Evolutionary conservation across 2,113 vertebrate genomes (phyloP).

Genomic region (Macroglossus sobrinus): DNA sequence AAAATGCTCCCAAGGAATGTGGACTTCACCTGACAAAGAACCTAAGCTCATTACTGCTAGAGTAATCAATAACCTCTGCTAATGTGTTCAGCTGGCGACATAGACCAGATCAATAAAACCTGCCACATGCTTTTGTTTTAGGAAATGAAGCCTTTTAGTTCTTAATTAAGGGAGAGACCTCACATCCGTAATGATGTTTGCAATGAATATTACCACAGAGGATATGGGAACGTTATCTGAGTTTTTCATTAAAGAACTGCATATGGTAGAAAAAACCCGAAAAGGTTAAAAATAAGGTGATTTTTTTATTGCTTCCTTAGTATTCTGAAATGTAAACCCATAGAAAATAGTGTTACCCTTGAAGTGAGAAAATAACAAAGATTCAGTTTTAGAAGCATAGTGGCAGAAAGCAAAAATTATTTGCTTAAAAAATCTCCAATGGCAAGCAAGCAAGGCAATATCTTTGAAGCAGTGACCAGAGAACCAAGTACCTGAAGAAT

Average conservation of each 20-base stretch:
- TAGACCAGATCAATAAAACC: slow-evolving; percentile 84
- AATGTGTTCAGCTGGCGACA: slow-evolving; percentile 86
- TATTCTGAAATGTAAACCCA: neutral
- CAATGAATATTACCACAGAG: slow-evolving; percentile 77
- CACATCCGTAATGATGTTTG: slow-evolving; percentile 84
- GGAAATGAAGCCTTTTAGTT: slow-evolving; percentile 88
- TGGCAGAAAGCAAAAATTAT: neutral
- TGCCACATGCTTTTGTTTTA: slow-evolving; percentile 87
- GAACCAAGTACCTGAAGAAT: neutral
- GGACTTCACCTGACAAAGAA: slow-evolving; percentile 76
- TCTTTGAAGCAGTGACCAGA: neutral
- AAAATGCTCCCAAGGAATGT: slow-evolving; percentile 62
- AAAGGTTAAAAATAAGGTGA: slow-evolving; percentile 40
- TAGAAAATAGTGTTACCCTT: neutral
- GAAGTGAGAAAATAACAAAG: neutral
- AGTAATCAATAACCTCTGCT: slow-evolving; percentile 83
- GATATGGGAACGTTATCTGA: slow-evolving; percentile 67
- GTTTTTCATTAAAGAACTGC: slow-evolving; percentile 71
- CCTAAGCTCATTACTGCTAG: slow-evolving; percentile 77
- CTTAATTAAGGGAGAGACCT: slow-evolving; percentile 87
- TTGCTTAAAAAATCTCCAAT: neutral
- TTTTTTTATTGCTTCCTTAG: neutral
- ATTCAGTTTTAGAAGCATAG: neutral
- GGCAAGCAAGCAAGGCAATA: neutral
- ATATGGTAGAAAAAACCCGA: neutral